Percentiles rank a stretch among this genome's conserved stretches.
These are phyloP conservation scores for Nothocercus nigrocapillus DNA, from an alignment of 2,113 vertebrate genomes.

Conservation along the genomic window DNA sequence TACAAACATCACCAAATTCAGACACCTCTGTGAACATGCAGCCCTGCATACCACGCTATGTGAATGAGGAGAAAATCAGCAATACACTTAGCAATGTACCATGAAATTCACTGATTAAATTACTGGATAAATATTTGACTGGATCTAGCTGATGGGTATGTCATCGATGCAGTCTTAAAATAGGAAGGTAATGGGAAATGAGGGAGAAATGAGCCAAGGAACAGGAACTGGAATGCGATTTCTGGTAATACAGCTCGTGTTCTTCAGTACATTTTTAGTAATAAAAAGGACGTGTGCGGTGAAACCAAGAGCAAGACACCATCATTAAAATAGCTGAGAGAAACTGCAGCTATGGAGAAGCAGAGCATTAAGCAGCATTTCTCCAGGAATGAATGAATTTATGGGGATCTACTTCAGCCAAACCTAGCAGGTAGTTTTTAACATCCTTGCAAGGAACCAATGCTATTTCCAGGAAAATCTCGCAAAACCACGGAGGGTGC, in stretches of 20 bases:
- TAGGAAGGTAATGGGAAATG: conserved; percentile 57
- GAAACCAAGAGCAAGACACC: not conserved
- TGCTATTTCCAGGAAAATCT: conserved; percentile 11
- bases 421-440: conserved; percentile 10
- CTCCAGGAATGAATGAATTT: not conserved
- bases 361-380: not conserved
- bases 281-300: not conserved
- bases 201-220: conserved; percentile 56
- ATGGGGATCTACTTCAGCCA: not conserved
- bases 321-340: not conserved
- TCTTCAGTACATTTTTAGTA: conserved; percentile 17
- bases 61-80: conserved; percentile 43
- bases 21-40: not conserved
- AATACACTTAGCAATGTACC: not conserved
- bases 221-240: conserved; percentile 48
- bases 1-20: not conserved
- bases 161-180: conserved; percentile 49
- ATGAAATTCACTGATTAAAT: conserved; percentile 43
- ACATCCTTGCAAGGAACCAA: not conserved
- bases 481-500: not conserved
- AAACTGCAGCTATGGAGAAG: not conserved
- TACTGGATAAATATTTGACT: conserved; percentile 55
- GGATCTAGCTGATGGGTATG: conserved; percentile 52
- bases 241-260: conserved; percentile 36
- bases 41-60: not conserved